Conservation (phyloP, 2,113 vertebrate genomes). For the Sitta europaea region DNA sequence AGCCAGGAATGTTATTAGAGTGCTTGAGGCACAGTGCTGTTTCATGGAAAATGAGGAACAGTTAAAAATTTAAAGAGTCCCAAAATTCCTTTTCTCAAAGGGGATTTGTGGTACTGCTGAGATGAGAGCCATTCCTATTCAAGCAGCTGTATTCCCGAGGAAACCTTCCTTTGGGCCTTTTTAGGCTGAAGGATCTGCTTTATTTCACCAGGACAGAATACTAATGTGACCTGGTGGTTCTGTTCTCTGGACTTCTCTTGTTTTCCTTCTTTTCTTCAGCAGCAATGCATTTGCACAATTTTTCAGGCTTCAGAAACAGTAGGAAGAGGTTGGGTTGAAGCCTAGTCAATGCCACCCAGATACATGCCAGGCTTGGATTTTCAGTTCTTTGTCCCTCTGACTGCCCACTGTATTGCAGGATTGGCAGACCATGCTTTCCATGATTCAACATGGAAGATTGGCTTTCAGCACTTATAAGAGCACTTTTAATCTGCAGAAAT, state of each 20-base stretch:
- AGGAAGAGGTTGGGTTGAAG: background rate
- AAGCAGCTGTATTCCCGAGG: background rate
- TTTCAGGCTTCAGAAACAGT: background rate
- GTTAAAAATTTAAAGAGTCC: conserved; percentile 4
- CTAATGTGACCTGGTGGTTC: background rate
- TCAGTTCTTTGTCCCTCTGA: background rate
- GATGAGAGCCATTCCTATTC: background rate
- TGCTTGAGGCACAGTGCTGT: background rate
- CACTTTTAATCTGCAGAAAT: background rate
- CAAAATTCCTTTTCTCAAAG: conserved; percentile 34
- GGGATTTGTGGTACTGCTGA: background rate
- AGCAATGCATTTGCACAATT: background rate
- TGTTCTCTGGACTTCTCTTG: background rate
- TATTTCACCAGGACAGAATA: background rate
- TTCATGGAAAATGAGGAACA: background rate
- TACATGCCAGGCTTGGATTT: background rate
- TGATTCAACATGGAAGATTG: background rate
- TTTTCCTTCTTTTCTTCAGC: conserved; percentile 2
- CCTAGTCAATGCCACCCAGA: background rate
- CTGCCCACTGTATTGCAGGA: background rate
- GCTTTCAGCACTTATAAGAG: background rate
- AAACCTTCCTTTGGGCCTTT: background rate
- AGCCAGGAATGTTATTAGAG: conserved; percentile 21
- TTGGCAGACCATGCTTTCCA: background rate
- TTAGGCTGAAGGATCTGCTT: background rate